Evolutionary conservation across 2,888 invertebrate species (phyloP).

Genomic region (Germaria angustata): DNA sequence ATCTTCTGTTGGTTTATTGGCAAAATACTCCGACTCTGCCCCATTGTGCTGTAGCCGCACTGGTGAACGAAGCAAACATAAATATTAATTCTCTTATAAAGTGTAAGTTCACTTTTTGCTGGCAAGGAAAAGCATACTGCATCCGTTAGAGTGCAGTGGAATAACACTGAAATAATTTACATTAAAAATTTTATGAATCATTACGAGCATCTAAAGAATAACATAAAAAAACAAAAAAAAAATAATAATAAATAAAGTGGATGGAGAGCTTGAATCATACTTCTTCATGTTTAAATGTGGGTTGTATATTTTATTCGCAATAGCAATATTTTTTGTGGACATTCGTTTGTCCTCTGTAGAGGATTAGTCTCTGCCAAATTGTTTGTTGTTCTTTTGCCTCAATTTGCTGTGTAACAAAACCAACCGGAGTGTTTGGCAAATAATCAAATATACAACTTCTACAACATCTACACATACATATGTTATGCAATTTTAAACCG

Average conservation of each 20-base stretch:
- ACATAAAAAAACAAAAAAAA: neutral
- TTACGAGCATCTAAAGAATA: neutral
- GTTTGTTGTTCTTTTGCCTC: no score
- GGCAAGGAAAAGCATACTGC: neutral
- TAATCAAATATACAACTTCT: no score
- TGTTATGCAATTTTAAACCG: no score
- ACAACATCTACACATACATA: no score
- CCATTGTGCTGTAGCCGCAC: neutral
- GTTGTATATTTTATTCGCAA: no score
- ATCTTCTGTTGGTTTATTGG: no score
- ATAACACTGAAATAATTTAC: constrained; percentile 22
- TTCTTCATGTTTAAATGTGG: no score
- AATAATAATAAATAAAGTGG: neutral
- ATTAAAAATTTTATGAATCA: constrained; percentile 51
- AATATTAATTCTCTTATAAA: neutral
- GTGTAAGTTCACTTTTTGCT: neutral
- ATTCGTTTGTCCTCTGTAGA: no score
- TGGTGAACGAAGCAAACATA: neutral
- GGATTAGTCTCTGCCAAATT: no score
- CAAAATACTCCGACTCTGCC: neutral
- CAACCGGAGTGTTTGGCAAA: no score
- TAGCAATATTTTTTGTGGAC: no score
- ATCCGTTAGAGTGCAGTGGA: neutral
- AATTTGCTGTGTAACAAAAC: no score
- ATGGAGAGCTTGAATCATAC: neutral